A percentile compares a stretch with the other conserved stretches of the same genome.
These are phyloP conservation scores for Hypena proboscidalis DNA, from an alignment of 2,888 invertebrate genomes.

Conservation along the genomic window DNA sequence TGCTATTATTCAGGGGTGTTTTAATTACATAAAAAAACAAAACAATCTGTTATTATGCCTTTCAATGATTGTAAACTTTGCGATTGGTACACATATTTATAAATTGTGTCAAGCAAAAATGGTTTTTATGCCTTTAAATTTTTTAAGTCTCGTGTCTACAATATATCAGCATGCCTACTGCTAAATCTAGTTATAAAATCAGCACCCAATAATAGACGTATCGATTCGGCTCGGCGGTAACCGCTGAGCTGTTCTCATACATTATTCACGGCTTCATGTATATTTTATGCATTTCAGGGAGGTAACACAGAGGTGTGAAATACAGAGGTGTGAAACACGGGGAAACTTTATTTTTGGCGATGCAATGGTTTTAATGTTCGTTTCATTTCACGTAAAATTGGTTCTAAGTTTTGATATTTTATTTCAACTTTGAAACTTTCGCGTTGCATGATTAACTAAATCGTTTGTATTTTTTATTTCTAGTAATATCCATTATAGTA, in stretches of 20 bases:
- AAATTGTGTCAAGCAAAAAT: no score
- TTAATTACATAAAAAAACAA: no score
- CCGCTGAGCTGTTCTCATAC: constrained; percentile 24
- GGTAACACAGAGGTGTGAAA: constrained; percentile 16
- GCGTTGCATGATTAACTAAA: neutral
- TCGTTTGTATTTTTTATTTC: constrained; percentile 4
- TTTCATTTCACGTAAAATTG: neutral
- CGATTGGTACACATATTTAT: no score
- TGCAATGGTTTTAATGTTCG: no score
- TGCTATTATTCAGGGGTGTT: no score
- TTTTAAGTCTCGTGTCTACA: no score
- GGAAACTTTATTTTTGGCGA: constrained; percentile 2
- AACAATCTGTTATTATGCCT: no score
- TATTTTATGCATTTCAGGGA: constrained; percentile 35
- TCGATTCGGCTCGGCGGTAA: constrained; percentile 27
- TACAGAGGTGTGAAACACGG: constrained; percentile 13
- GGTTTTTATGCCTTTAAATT: no score
- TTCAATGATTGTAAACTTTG: no score
- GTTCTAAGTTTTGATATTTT: neutral
- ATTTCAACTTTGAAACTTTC: neutral
- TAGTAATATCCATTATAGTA: constrained; percentile 20
- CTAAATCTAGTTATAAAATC: constrained; percentile 32
- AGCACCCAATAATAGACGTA: constrained; percentile 24
- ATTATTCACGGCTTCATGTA: constrained; percentile 40
- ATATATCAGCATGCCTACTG: no score